Evolutionary conservation across 1,140 invertebrate genomes (phyloP).

Genomic region (Epicauta chinensis): DNA sequence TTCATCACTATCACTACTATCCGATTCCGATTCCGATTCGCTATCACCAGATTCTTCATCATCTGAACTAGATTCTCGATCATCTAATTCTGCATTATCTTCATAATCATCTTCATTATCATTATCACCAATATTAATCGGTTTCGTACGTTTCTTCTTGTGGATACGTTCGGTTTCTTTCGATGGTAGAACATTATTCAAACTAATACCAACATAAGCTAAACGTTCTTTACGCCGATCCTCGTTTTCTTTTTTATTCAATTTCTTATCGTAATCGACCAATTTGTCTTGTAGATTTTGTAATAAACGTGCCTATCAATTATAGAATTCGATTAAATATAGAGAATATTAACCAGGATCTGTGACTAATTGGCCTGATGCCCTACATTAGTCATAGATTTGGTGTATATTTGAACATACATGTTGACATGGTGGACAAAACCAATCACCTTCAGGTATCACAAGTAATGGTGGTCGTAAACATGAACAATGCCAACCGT

Average conservation of each 20-base stretch:
- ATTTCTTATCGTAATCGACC: constrained; percentile 54
- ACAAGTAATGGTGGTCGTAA: constrained; percentile 82
- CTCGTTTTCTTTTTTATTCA: constrained; percentile 59
- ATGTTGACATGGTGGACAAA: constrained; percentile 92
- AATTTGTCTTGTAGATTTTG: constrained; percentile 57
- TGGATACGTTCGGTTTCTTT: constrained; percentile 38
- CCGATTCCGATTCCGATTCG: constrained; percentile 32
- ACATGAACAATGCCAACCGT: constrained; percentile 92
- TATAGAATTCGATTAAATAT: not conserved
- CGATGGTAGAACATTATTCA: constrained; percentile 62
- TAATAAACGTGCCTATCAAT: constrained; percentile 62
- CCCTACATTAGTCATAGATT: no score
- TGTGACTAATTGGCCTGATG: no score
- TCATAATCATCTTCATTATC: constrained; percentile 38
- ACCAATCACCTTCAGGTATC: constrained; percentile 96
- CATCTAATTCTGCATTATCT: constrained; percentile 35
- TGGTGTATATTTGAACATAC: constrained; percentile 41
- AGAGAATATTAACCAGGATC: no score
- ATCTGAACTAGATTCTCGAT: not conserved
- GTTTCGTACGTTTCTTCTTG: constrained; percentile 37
- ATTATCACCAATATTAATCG: constrained; percentile 10
- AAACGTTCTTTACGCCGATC: constrained; percentile 63
- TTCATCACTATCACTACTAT: constrained; percentile 48
- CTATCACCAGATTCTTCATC: constrained; percentile 28
- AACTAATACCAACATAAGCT: constrained; percentile 69